A percentile compares a stretch with the other conserved stretches of the same genome.
phyloP scores from a whole-genome alignment of 2,888 invertebrate species.

The Cerceris ruficornis region DNA sequence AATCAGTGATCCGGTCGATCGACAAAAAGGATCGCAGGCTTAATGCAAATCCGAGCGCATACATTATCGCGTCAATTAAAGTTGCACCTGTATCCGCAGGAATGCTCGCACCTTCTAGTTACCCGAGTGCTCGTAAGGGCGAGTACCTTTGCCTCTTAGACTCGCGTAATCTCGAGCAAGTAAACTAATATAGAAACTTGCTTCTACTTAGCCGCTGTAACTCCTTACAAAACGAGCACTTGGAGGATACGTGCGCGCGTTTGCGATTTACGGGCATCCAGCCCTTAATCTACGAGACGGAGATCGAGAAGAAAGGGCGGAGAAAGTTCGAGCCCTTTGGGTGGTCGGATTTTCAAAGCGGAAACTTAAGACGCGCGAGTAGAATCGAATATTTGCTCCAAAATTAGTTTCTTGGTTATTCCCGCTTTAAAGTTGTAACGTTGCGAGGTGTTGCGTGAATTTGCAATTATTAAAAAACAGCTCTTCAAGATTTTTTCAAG shows the following conservation, averaged over 20 bases:
- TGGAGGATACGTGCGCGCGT: constrained; percentile 15
- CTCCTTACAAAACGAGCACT: constrained; percentile 45
- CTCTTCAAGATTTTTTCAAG: too few relatives aligned
- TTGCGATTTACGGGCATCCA: background rate
- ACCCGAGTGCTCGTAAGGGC: constrained; percentile 14
- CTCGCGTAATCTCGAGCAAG: constrained; percentile 44
- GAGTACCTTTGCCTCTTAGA: background rate
- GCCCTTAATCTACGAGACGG: background rate
- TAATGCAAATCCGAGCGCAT: constrained; percentile 31
- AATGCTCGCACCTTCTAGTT: constrained; percentile 15
- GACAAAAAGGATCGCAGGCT: background rate
- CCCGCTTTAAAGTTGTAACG: too few relatives aligned
- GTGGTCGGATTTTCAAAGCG: constrained; percentile 47
- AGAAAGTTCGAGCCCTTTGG: constrained; percentile 12
- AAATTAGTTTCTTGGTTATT: background rate
- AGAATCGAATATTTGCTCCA: background rate
- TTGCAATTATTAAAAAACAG: too few relatives aligned
- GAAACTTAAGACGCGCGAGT: constrained; percentile 33
- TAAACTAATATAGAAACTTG: constrained; percentile 55
- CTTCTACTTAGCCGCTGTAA: constrained; percentile 47
- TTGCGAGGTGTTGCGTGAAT: too few relatives aligned
- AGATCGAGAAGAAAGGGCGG: background rate
- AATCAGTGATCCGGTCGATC: constrained; percentile 3
- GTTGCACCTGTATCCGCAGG: constrained; percentile 22
- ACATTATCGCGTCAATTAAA: constrained; percentile 45